Evolutionary conservation across 1,140 invertebrate genomes (phyloP).

Genomic region (Bathynomus jamesi): DNA sequence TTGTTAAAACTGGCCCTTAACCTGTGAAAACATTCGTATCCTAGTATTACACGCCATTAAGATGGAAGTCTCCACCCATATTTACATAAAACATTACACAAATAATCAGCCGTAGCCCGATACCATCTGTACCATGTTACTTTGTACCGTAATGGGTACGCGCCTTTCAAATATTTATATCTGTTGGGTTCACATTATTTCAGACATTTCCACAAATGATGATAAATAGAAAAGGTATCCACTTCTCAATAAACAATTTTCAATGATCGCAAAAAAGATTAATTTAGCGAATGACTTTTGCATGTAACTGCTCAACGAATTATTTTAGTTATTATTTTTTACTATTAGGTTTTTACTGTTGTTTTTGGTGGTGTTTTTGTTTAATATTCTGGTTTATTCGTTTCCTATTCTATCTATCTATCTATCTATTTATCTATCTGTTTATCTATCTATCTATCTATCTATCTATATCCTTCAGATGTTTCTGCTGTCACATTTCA

Average conservation of each 20-base stretch:
- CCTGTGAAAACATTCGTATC: conserved; percentile 1
- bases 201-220: background rate
- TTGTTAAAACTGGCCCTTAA: conserved; percentile 1
- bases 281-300: background rate
- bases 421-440: no score
- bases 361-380: no score
- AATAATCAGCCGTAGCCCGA: background rate
- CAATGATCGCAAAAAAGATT: no score
- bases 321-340: no score
- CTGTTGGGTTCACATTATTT: background rate
- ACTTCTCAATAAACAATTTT: no score
- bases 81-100: conserved; percentile 1
- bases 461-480: no score
- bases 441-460: no score
- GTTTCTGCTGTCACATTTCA: no score
- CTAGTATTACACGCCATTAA: background rate
- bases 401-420: no score
- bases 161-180: background rate
- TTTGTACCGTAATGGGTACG: background rate
- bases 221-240: background rate
- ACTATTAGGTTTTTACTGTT: no score
- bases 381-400: no score
- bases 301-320: no score
- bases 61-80: background rate
- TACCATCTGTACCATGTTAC: background rate